Evolutionary conservation across 2,888 invertebrate species (phyloP), one percentile per base, ranked within the genome.

Genomic region (Bimastos eiseni): DNA sequence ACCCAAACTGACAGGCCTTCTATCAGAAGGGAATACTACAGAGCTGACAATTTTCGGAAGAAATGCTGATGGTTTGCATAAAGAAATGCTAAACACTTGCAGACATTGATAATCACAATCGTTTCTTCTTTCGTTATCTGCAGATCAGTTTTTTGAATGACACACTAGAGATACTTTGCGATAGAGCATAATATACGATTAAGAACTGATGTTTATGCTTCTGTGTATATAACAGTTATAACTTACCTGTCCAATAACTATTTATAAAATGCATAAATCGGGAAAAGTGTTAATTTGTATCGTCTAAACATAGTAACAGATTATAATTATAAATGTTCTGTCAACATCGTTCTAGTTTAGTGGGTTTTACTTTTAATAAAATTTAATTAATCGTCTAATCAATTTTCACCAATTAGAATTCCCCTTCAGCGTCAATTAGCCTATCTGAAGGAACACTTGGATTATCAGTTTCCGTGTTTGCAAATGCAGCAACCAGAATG

Each of bases 1-100:
- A 89, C 89, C 37, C 34, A 19, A 89, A 89, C 33, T 44, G 55
- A 37, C n/a, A n/a, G n/a, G n/a, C n/a, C n/a, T 34, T 17, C 83
- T 15, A 89, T 33, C 17, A 13, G 30, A 24, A 89, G n/a, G 21
- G 30, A 38, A 89, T 13, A 44, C 8, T 30, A 34, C 33, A 41
- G 24, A 11, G 21, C 19, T 30, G 44, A 89, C 24, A 49, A 89
- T 8, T 70, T n/a, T n/a, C 30, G 70, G 1, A 34, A 19, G 30
- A 55, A 49, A 33, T 89, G 17, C 33, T 70, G 70, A 49, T 24
- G 36, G 36, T 30, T 70, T 70, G n/a, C n/a, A 6, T 70, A n/a
- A 70, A n/a, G n/a, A 70, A 5, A n/a, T 70, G 17, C n/a, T n/a
- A 70, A 70, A n/a, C 6, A 11, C 15, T 70, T n/a, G 70, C 8